Evolutionary conservation across 2,113 vertebrate species (phyloP), one percentile per base, ranked within the genome.

Genomic region (Circaetus cinerascens): DNA sequence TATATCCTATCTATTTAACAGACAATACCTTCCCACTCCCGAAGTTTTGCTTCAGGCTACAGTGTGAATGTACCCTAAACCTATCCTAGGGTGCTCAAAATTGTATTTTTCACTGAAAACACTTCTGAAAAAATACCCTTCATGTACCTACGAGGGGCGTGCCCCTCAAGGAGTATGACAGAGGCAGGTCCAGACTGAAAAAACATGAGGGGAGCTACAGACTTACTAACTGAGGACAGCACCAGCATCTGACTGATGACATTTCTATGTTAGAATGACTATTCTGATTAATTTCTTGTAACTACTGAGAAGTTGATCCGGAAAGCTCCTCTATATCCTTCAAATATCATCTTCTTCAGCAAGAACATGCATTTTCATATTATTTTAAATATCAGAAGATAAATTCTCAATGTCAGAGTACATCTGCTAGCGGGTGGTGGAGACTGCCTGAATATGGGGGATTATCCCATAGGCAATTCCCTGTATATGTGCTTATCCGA

Each of bases 401-500:
- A 71, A 87, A 64, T 43, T 57, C 55, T 51, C 60, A 48, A 3
- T 26, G n/a, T 48, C 53, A 43, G 40, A 56, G 67, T 5, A 30
- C 13, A 74, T 64, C 30, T 4, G 2, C 11, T 60, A 80, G 50
- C 2, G 5, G 21, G 69, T 59, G 40, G 22, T 18, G 4, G 36
- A 92, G n/a, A 21, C 27, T 91, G n/a, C 32, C 59, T 84, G 41
- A 3, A 51, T 45, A 4, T 2, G 13, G 43, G 38, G 56, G 14
- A 38, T 67, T 34, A 40, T 16, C 56, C 38, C 36, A 15, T 0
- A 13, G 46, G 45, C 17, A 60, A 36, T 34, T 74, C 59, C 62
- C 66, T n/a, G 20, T 5, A 3, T 6, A 0, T 5, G 17, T 25
- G 43, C n/a, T 55, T 38, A n/a, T 3, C 63, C 0, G 0, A 68